A percentile compares a stretch with the other conserved stretches of the same genome.
Conservation (phyloP, 2,888 invertebrate genomes). For the Lasioglossum villosulum region DNA sequence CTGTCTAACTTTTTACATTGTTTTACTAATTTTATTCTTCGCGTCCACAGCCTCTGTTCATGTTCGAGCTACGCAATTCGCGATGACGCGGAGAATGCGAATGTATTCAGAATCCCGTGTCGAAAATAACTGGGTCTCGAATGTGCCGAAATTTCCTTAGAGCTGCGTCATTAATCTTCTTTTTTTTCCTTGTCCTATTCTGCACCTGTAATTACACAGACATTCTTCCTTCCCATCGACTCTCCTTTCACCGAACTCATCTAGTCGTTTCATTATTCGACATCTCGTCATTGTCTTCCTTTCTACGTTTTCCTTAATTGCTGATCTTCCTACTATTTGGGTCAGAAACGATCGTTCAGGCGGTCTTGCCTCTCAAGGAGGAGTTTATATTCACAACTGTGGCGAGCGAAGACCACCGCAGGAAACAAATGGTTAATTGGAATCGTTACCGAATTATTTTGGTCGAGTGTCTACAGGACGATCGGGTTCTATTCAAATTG, state of each 20-base stretch:
- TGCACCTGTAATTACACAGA: constrained; percentile 46
- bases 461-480: too few species aligned
- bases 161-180: background rate
- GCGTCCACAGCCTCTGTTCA: background rate
- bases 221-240: constrained; percentile 32
- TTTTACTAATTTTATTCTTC: background rate
- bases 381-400: constrained; percentile 3
- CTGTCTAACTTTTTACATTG: background rate
- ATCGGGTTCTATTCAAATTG: background rate
- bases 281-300: constrained; percentile 47
- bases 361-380: background rate
- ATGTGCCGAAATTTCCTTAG: constrained; percentile 20
- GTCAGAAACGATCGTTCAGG: constrained; percentile 42
- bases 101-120: too few species aligned
- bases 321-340: constrained; percentile 51
- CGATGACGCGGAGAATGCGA: background rate
- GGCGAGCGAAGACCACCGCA: background rate
- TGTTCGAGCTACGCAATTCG: too few species aligned
- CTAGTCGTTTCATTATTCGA: constrained; percentile 51
- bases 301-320: constrained; percentile 46
- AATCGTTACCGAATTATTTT: constrained; percentile 24
- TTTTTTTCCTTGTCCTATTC: background rate
- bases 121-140: background rate
- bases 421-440: constrained; percentile 24
- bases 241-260: constrained; percentile 45